Percentiles rank a stretch among this genome's conserved stretches.
phyloP scores from a whole-genome alignment of 2,888 invertebrate species.

The Agriopis aurantiaria region DNA sequence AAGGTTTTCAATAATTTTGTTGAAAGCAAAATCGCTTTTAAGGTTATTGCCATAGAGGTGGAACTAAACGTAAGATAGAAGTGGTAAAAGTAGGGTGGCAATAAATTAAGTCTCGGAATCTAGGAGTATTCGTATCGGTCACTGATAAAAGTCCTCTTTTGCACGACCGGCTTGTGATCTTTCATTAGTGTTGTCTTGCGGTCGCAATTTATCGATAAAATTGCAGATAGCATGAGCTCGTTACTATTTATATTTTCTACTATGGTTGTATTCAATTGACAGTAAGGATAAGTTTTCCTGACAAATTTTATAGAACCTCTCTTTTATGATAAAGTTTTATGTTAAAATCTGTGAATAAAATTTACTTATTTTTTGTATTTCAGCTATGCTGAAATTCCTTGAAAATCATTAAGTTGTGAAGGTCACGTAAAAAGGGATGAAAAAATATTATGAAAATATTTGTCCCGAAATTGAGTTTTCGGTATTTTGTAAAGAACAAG shows the following conservation, averaged over 20 bases:
- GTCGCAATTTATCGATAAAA: slow-evolving; percentile 48
- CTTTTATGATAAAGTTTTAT: too few species aligned
- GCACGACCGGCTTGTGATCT: slow-evolving; percentile 72
- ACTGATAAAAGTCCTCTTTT: slow-evolving; percentile 81
- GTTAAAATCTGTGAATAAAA: too few species aligned
- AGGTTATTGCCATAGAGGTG: slow-evolving; percentile 16
- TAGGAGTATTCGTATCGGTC: slow-evolving; percentile 78
- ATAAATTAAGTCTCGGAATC: slow-evolving; percentile 77
- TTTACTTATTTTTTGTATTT: too few species aligned
- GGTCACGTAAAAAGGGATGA: too few species aligned
- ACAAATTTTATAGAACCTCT: not conserved
- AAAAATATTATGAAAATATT: too few species aligned
- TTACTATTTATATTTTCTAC: slow-evolving; percentile 2
- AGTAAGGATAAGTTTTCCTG: not conserved
- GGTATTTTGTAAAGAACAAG: not conserved
- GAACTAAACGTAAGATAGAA: slow-evolving; percentile 3
- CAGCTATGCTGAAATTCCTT: too few species aligned
- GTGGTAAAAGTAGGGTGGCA: slow-evolving; percentile 66
- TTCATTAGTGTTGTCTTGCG: slow-evolving; percentile 56
- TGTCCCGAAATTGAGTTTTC: too few species aligned
- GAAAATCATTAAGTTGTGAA: too few species aligned
- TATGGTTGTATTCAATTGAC: not conserved
- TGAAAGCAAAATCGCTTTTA: slow-evolving; percentile 39
- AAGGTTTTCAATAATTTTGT: slow-evolving; percentile 14
- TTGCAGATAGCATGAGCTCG: slow-evolving; percentile 7